These are phyloP conservation scores for Yponomeuta malinellus DNA, from an alignment of 2,888 invertebrate species.

Conservation along the genomic window DNA sequence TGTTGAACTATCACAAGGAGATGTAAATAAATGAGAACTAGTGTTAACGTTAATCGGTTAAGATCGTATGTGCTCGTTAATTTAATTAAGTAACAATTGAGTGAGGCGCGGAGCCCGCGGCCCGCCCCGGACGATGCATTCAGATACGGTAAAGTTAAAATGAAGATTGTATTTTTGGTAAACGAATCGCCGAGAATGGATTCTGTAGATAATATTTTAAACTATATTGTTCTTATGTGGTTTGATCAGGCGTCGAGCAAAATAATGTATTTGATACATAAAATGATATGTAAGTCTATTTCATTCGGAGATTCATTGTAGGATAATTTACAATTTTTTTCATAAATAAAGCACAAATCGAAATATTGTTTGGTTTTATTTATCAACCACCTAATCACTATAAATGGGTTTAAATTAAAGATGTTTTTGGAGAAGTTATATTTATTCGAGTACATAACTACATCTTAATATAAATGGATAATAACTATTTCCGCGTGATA, in stretches of 20 bases:
- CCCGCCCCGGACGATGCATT: constrained; percentile 10
- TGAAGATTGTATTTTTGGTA: constrained; percentile 72
- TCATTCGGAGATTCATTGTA: constrained; percentile 78
- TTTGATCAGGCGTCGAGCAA: constrained; percentile 73
- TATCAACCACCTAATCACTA: constrained; percentile 18
- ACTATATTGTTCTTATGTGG: constrained; percentile 75
- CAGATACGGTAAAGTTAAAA: constrained; percentile 28
- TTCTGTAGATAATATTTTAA: constrained; percentile 76
- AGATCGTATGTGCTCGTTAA: constrained; percentile 14
- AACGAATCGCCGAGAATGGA: constrained; percentile 72
- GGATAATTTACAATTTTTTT: constrained; percentile 82
- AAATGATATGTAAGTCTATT: constrained; percentile 76
- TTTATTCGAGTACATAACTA: constrained; percentile 78
- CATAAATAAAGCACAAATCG: constrained; percentile 80
- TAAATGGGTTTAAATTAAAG: constrained; percentile 34
- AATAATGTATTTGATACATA: constrained; percentile 76
- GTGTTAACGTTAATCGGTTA: constrained; percentile 14
- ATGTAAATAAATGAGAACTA: constrained; percentile 6
- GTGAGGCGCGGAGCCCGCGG: constrained; percentile 17
- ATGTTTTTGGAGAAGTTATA: constrained; percentile 69
- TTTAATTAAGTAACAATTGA: constrained; percentile 14
- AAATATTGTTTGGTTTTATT: constrained; percentile 63
- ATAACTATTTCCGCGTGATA: constrained; percentile 71
- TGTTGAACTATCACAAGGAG: constrained; percentile 5
- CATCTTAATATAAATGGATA: constrained; percentile 74